These are phyloP conservation scores for Bradypodion pumilum DNA, from an alignment of 2,797 vertebrate genomes.

Conservation along the genomic window DNA sequence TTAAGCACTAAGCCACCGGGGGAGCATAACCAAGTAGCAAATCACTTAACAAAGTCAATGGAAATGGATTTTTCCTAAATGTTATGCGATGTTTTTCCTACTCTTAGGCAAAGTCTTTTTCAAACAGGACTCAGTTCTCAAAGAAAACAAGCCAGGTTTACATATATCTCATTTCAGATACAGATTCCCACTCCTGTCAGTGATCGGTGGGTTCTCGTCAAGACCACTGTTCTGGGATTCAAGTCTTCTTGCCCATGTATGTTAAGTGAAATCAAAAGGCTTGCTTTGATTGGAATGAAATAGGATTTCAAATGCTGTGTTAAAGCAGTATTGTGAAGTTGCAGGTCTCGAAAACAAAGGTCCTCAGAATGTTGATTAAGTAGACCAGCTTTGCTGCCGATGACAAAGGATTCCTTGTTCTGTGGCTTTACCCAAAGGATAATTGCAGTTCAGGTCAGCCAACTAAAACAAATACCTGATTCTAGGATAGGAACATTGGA, in stretches of 20 bases:
- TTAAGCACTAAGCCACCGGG: no score
- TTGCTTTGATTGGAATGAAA: not conserved
- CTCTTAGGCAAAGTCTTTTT: not conserved
- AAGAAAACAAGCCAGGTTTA: constrained; percentile 15
- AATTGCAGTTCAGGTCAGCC: constrained; percentile 60
- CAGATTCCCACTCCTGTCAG: no score
- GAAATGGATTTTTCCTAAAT: not conserved
- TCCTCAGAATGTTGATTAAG: constrained; percentile 71
- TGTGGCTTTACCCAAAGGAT: constrained; percentile 66
- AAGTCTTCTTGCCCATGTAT: constrained; percentile 14
- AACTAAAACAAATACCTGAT: constrained; percentile 63
- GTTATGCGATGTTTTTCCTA: not conserved
- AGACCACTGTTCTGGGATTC: no score
- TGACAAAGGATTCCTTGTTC: constrained; percentile 72
- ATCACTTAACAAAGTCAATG: not conserved
- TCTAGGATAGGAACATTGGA: constrained; percentile 38
- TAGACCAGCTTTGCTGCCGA: constrained; percentile 53
- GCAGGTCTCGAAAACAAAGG: constrained; percentile 63
- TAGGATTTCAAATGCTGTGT: constrained; percentile 24
- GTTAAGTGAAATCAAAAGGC: constrained; percentile 37
- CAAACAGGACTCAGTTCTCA: not conserved
- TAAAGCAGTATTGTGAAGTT: constrained; percentile 50
- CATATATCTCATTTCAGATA: not conserved
- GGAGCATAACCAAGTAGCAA: not conserved
- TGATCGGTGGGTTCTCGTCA: no score